phyloP scores from a whole-genome alignment of 2,888 invertebrate genomes.

The Dione juno region DNA sequence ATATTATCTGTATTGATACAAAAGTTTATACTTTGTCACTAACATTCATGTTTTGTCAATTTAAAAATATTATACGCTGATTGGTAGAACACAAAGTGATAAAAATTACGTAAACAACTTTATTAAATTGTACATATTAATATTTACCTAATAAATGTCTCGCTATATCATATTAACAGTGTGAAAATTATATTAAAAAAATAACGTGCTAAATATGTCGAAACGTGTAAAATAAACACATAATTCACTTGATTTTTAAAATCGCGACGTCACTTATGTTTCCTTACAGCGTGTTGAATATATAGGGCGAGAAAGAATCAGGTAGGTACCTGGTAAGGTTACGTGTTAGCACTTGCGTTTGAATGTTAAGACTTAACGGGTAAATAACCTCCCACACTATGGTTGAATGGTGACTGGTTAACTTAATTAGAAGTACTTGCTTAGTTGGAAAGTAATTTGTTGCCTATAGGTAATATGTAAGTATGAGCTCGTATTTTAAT shows the following conservation, averaged over 20 bases:
- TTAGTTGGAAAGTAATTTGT: constrained; percentile 24
- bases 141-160: too few species aligned
- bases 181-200: constrained; percentile 1
- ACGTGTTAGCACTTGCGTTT: constrained; percentile 42
- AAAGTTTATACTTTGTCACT: too few species aligned
- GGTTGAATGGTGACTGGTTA: constrained; percentile 29
- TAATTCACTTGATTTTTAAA: constrained; percentile 17
- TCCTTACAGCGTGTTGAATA: constrained; percentile 41
- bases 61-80: too few species aligned
- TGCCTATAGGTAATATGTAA: not conserved
- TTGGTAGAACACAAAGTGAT: too few species aligned
- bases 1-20: too few species aligned
- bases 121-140: too few species aligned
- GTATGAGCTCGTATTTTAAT: too few species aligned
- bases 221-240: constrained; percentile 2
- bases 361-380: constrained; percentile 32
- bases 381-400: constrained; percentile 38
- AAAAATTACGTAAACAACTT: too few species aligned
- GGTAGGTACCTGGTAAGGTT: constrained; percentile 12
- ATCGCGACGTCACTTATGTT: constrained; percentile 26
- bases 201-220: constrained; percentile 5
- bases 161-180: too few species aligned
- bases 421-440: constrained; percentile 40
- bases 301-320: constrained; percentile 44
- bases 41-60: too few species aligned